Evolutionary conservation across 2,888 invertebrate genomes (phyloP).

Genomic region (Cryptops parisi): DNA sequence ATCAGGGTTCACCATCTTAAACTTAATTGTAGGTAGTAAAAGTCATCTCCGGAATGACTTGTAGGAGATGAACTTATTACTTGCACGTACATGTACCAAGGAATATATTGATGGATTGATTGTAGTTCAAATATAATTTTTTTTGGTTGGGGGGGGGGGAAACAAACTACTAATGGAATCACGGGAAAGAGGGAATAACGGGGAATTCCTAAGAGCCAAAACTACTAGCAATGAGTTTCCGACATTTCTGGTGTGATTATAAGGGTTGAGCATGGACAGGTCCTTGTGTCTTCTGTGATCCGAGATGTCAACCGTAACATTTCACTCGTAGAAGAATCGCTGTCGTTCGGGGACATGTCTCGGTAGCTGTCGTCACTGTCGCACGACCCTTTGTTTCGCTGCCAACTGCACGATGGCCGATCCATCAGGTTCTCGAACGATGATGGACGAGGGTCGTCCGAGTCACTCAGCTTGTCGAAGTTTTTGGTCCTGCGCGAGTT

Average conservation of each 20-base stretch:
- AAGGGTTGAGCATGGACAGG: no score
- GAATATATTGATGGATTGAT: no score
- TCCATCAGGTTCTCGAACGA: neutral
- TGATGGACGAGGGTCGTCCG: neutral
- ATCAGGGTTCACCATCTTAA: no score
- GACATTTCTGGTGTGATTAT: neutral
- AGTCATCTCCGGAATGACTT: no score
- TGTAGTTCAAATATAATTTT: no score
- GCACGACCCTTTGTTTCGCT: neutral
- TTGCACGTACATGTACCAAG: no score
- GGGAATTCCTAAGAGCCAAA: neutral
- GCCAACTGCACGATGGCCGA: neutral
- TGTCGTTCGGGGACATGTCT: neutral
- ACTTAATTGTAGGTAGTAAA: no score
- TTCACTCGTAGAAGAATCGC: neutral
- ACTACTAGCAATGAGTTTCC: neutral
- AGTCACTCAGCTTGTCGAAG: neutral
- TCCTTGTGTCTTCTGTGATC: no score
- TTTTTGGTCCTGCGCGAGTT: neutral
- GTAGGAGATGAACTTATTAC: no score
- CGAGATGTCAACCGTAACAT: neutral
- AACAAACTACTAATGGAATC: no score
- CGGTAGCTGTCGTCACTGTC: neutral
- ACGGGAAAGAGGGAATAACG: no score
- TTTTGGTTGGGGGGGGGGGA: no score